Percentiles rank a stretch among this genome's conserved stretches.
These are phyloP conservation scores for Calvadosia cruxmelitensis DNA, from an alignment of 30 jellyfish, hydroid and myxozoan genomes.

Conservation along the genomic window DNA sequence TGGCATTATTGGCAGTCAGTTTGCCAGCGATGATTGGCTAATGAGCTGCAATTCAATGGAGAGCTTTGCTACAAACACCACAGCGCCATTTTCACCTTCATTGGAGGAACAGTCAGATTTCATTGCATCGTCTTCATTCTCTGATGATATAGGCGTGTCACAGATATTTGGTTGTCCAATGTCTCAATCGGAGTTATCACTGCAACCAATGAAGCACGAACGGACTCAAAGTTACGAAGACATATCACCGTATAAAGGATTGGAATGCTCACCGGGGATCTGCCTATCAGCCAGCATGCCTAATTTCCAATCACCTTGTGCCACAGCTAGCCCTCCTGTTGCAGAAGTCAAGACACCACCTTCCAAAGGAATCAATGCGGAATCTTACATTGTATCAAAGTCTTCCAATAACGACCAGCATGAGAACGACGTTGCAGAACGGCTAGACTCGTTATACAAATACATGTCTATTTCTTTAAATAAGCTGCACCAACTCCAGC, in stretches of 20 bases:
- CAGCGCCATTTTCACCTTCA: neutral
- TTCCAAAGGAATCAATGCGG: neutral
- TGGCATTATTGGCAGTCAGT: neutral
- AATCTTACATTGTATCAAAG: neutral
- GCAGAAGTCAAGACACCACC: neutral
- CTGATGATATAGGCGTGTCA: neutral
- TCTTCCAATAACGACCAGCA: neutral
- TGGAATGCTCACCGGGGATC: neutral
- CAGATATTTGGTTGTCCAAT: neutral
- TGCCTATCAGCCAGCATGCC: conserved; percentile 1
- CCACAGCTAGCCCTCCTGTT: neutral
- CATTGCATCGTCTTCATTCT: neutral
- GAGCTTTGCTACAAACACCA: neutral
- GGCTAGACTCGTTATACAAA: neutral
- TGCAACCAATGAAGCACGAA: neutral
- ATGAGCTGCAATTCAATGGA: neutral
- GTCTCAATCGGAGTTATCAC: neutral
- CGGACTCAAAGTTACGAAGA: conserved; percentile 1
- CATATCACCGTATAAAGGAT: neutral
- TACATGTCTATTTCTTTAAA: neutral
- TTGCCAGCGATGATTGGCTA: neutral
- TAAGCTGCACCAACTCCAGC: neutral
- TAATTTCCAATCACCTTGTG: neutral
- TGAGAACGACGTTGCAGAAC: neutral
- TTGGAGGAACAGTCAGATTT: neutral